Conservation (phyloP, 2,888 invertebrate genomes). For the Bugula neritina region DNA sequence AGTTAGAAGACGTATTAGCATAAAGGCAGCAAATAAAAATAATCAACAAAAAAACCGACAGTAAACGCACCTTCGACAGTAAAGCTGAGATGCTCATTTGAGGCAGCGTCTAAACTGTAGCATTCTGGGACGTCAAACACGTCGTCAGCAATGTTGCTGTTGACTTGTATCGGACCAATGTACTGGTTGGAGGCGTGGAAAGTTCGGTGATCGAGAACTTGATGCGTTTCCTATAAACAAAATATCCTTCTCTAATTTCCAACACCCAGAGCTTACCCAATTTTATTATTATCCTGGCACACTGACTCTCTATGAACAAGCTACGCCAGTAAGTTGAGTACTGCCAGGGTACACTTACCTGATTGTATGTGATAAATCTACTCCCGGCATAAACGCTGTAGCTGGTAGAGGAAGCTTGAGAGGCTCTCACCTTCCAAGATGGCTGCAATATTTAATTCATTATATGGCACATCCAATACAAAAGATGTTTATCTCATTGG, state of each 20-base stretch:
- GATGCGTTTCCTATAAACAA: background rate
- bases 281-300: too few relatives aligned
- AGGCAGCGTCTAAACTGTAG: background rate
- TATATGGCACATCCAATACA: too few relatives aligned
- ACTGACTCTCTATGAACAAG: too few relatives aligned
- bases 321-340: too few relatives aligned
- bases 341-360: too few relatives aligned
- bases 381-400: background rate
- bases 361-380: background rate
- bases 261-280: too few relatives aligned
- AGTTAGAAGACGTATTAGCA: too few relatives aligned
- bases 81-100: background rate
- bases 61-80: background rate
- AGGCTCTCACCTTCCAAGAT: background rate
- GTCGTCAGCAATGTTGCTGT: background rate
- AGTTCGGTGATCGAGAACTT: background rate
- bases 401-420: background rate
- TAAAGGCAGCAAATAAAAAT: too few relatives aligned
- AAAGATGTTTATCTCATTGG: too few relatives aligned
- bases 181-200: background rate
- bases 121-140: constrained; percentile 14
- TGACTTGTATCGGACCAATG: background rate
- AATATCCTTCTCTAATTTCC: too few relatives aligned
- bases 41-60: too few relatives aligned
- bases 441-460: constrained; percentile 15